A percentile compares a stretch with the other conserved stretches of the same genome.
Conservation (phyloP, 2,113 vertebrate species). For the Thunnus thynnus region DNA sequence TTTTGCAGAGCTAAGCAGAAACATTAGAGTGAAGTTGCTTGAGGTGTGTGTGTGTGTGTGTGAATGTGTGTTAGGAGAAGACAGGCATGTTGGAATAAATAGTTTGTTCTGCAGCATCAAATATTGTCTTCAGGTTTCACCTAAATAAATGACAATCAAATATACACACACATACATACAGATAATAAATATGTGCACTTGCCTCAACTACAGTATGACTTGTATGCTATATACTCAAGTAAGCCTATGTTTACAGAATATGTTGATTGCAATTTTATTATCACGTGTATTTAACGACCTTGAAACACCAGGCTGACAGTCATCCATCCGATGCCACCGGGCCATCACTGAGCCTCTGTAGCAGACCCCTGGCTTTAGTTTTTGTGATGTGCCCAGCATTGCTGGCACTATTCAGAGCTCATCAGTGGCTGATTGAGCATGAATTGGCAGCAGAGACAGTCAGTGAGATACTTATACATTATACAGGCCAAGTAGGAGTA, state of each 20-base stretch:
- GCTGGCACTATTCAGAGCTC: slow-evolving; percentile 11
- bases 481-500: background rate
- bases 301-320: slow-evolving; percentile 24
- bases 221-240: background rate
- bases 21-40: slow-evolving; percentile 19
- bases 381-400: background rate
- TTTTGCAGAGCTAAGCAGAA: slow-evolving; percentile 32
- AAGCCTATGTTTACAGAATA: background rate
- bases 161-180: background rate
- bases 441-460: slow-evolving; percentile 1
- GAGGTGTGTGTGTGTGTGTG: background rate
- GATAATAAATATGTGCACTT: background rate
- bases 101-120: background rate
- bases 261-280: background rate
- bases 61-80: background rate
- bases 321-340: background rate
- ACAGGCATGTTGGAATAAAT: background rate
- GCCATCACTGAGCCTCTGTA: slow-evolving; percentile 5
- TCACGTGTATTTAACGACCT: slow-evolving; percentile 10
- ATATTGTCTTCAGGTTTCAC: background rate
- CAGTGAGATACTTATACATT: background rate
- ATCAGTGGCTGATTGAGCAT: slow-evolving; percentile 35
- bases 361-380: slow-evolving; percentile 14
- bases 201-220: background rate
- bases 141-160: background rate